A percentile compares a stretch with the other conserved stretches of the same genome.
Evolutionary conservation across 2,113 vertebrate species (phyloP).

Genomic region (Pelusios castaneus): DNA sequence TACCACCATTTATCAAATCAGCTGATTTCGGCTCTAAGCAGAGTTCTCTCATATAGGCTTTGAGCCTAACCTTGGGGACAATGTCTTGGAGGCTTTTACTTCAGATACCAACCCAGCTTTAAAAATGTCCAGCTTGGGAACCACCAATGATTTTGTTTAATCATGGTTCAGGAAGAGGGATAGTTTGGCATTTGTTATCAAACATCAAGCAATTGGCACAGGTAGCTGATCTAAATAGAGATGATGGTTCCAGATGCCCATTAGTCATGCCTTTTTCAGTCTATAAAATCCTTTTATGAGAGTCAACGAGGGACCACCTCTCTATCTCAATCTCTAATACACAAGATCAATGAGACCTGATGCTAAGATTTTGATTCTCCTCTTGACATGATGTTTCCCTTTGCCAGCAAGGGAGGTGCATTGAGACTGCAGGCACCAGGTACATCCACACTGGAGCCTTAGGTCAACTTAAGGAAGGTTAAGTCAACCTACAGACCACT

Average conservation of each 20-base stretch:
- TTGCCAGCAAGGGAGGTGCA: not conserved
- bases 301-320: not conserved
- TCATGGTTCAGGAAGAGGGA: not conserved
- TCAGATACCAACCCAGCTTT: conserved; percentile 5
- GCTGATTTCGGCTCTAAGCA: not conserved
- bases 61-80: conserved; percentile 11
- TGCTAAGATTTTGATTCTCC: not conserved
- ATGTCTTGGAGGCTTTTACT: not conserved
- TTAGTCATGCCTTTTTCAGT: not conserved
- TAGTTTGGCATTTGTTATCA: not conserved
- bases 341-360: not conserved
- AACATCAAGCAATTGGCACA: not conserved
- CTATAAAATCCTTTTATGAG: not conserved
- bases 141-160: not conserved
- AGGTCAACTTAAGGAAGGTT: too few relatives aligned
- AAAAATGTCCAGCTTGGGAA: not conserved
- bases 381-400: not conserved
- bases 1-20: conserved; percentile 36
- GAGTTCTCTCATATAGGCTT: not conserved
- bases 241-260: not conserved
- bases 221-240: not conserved
- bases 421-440: not conserved
- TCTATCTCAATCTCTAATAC: not conserved
- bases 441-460: too few relatives aligned
- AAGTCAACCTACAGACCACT: too few relatives aligned